These are phyloP conservation scores for Serinus canaria DNA, from an alignment of 2,113 vertebrate species.

Conservation along the genomic window DNA sequence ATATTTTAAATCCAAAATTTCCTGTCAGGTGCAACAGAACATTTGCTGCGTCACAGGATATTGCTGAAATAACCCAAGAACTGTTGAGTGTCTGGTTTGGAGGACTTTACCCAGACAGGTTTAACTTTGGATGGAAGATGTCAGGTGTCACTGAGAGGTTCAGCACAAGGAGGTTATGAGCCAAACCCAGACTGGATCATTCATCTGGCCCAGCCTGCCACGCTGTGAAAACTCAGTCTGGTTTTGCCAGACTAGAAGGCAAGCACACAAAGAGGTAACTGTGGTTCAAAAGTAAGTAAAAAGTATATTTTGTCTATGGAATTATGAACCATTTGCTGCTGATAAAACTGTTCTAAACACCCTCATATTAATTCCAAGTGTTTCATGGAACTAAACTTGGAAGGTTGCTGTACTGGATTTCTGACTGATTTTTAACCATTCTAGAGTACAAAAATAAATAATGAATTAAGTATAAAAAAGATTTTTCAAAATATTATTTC, in stretches of 20 bases:
- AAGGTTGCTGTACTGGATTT: background rate
- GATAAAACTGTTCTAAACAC: background rate
- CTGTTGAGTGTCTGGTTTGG: background rate
- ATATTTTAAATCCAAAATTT: background rate
- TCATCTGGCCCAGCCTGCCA: background rate
- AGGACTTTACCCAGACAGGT: background rate
- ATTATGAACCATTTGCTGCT: background rate
- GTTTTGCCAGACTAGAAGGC: background rate
- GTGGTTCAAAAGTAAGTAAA: background rate
- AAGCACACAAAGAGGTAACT: background rate
- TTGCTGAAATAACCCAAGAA: background rate
- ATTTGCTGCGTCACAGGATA: background rate
- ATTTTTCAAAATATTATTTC: rapidly evolving
- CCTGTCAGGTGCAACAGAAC: background rate
- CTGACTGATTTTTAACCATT: background rate
- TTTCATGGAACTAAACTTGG: background rate
- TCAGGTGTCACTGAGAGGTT: background rate
- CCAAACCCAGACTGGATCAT: background rate
- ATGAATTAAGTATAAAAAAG: background rate
- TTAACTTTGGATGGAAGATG: background rate
- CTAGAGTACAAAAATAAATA: background rate
- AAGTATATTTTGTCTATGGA: background rate
- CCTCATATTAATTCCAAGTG: background rate
- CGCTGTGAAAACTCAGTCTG: background rate
- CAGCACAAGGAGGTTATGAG: background rate